Percentiles rank a stretch among this genome's conserved stretches.
These are phyloP conservation scores for Altica lythri DNA, from an alignment of 2,888 invertebrate species.

Conservation along the genomic window DNA sequence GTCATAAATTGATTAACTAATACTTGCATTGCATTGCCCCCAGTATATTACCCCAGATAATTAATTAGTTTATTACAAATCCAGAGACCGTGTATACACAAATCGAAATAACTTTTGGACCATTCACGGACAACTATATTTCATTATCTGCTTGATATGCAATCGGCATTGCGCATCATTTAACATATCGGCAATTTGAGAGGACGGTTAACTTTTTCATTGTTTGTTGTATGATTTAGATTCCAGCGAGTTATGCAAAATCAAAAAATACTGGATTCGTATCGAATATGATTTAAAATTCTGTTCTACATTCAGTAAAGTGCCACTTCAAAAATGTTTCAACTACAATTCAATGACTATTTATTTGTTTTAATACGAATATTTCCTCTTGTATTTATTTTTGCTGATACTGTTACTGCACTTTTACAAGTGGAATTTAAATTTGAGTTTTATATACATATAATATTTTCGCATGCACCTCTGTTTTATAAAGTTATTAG, in stretches of 20 bases:
- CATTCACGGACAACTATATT: conserved; percentile 38
- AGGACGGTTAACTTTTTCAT: conserved; percentile 40
- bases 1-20: too few species aligned
- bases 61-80: conserved; percentile 24
- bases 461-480: too few species aligned
- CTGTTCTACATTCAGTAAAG: conserved; percentile 26
- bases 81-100: conserved; percentile 13
- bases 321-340: conserved; percentile 17
- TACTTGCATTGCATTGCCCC: too few species aligned
- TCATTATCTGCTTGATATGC: conserved; percentile 37
- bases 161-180: conserved; percentile 43
- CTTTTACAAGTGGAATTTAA: too few species aligned
- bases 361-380: too few species aligned
- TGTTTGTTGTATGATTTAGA: conserved; percentile 41
- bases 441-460: too few species aligned
- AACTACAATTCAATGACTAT: conserved; percentile 13
- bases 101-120: conserved; percentile 34
- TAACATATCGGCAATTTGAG: conserved; percentile 43
- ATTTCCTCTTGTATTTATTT: too few species aligned
- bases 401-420: too few species aligned
- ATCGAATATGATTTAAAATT: conserved; percentile 31
- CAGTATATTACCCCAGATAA: too few species aligned
- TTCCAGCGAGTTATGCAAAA: conserved; percentile 33
- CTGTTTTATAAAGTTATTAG: too few species aligned
- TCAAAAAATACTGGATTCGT: conserved; percentile 26